Percentiles rank a stretch among this genome's conserved stretches.
Evolutionary conservation across 2,113 vertebrate species (phyloP).

Genomic region (Melanerpes formicivorus): DNA sequence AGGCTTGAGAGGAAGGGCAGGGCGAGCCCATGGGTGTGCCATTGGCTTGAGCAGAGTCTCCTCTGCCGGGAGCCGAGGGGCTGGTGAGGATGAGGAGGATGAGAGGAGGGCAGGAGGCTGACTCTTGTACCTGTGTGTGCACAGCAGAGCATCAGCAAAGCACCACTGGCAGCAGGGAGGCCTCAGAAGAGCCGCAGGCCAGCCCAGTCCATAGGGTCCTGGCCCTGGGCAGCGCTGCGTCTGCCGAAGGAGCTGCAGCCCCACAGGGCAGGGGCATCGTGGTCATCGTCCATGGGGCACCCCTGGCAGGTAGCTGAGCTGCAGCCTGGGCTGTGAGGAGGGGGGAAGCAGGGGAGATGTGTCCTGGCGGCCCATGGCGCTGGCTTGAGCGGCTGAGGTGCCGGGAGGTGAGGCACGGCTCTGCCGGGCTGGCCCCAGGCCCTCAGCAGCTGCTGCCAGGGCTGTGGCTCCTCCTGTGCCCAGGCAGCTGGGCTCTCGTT

Average conservation of each 20-base stretch:
- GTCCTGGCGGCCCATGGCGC: neutral
- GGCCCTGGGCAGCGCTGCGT: slow-evolving; percentile 74
- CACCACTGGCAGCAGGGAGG: neutral
- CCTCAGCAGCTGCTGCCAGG: neutral
- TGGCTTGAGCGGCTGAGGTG: neutral
- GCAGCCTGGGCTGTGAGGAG: neutral
- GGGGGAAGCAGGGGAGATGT: neutral
- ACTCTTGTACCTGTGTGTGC: neutral
- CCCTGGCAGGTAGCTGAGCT: slow-evolving; percentile 78
- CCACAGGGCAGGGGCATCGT: slow-evolving; percentile 65
- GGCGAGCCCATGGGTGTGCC: too few relatives aligned
- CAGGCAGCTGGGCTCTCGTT: accelerated
- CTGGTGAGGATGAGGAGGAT: too few relatives aligned
- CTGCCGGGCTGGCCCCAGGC: too few relatives aligned
- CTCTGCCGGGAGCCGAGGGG: too few relatives aligned
- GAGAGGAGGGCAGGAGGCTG: neutral
- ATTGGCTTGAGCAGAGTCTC: too few relatives aligned
- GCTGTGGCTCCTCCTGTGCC: neutral
- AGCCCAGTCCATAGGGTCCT: slow-evolving; percentile 79
- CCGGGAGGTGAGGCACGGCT: neutral
- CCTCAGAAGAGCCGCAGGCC: slow-evolving; percentile 67
- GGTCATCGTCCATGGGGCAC: slow-evolving; percentile 86
- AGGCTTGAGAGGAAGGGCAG: too few relatives aligned
- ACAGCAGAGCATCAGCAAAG: slow-evolving; percentile 53
- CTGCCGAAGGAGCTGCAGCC: slow-evolving; percentile 29